phyloP scores from a whole-genome alignment of 2,888 invertebrate genomes.

The Sesia apiformis region DNA sequence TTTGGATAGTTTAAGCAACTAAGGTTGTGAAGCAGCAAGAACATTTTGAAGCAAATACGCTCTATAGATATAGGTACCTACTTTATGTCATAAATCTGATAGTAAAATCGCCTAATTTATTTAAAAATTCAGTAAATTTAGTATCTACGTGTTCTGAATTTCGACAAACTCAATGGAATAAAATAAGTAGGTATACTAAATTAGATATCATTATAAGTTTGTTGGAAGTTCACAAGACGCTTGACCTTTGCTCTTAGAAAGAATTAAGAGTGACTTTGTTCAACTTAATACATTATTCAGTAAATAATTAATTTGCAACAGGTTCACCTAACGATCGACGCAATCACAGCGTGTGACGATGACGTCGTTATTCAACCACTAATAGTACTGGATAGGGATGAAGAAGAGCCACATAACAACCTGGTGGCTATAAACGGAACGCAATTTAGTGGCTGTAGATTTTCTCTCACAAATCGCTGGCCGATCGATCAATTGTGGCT shows the following conservation, averaged over 20 bases:
- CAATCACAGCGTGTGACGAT: conserved; percentile 26
- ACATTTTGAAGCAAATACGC: too few species aligned
- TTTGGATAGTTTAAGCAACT: too few species aligned
- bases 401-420: conserved; percentile 44
- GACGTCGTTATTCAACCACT: conserved; percentile 40
- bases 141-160: too few species aligned
- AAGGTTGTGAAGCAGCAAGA: too few species aligned
- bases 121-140: too few species aligned
- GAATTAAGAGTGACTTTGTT: background rate
- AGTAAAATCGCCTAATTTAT: too few species aligned
- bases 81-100: too few species aligned
- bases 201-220: background rate
- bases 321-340: conserved; percentile 44
- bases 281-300: background rate
- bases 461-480: conserved; percentile 46
- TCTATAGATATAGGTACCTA: too few species aligned
- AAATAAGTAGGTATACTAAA: too few species aligned
- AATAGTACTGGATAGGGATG: conserved; percentile 49
- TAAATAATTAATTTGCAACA: conserved; percentile 11
- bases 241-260: background rate
- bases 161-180: too few species aligned
- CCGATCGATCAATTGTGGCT: conserved; percentile 53
- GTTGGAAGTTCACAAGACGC: background rate
- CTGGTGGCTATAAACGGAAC: conserved; percentile 34
- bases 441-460: conserved; percentile 35